Evolutionary conservation across 2,113 vertebrate genomes (phyloP).

Genomic region (Regulus satrapa): DNA sequence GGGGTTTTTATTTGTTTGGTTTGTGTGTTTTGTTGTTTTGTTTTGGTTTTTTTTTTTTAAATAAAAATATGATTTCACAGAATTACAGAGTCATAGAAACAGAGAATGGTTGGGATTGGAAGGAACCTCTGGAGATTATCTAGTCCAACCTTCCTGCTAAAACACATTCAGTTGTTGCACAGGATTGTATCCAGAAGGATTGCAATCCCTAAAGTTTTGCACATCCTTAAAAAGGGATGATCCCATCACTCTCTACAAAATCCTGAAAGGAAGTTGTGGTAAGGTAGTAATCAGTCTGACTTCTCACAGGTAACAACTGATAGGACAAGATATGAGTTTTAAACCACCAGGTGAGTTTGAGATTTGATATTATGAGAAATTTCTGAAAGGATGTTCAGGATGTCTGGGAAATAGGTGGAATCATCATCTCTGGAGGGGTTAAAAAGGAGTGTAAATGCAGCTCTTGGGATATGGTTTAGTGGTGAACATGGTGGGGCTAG

Average conservation of each 20-base stretch:
- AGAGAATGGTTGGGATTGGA: neutral
- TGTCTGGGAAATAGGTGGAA: neutral
- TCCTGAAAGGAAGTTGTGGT: neutral
- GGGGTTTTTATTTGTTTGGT: neutral
- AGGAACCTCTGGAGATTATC: neutral
- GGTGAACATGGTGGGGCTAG: neutral
- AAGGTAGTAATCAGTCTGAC: neutral
- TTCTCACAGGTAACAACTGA: neutral
- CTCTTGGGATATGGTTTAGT: neutral
- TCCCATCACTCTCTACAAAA: neutral
- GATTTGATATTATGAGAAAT: neutral
- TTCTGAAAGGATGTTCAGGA: neutral
- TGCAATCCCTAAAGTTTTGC: too few species aligned
- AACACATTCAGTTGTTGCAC: neutral
- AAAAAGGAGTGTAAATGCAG: neutral
- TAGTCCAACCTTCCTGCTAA: neutral
- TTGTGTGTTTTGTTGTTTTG: neutral
- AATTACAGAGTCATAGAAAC: neutral
- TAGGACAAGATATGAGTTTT: neutral
- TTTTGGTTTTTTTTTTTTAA: neutral
- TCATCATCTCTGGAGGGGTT: neutral
- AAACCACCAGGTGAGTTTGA: neutral
- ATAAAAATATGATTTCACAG: neutral
- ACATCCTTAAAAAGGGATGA: neutral
- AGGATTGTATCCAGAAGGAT: neutral